Conservation (phyloP, 1,140 invertebrate genomes). For the Sinonovacula constricta region DNA sequence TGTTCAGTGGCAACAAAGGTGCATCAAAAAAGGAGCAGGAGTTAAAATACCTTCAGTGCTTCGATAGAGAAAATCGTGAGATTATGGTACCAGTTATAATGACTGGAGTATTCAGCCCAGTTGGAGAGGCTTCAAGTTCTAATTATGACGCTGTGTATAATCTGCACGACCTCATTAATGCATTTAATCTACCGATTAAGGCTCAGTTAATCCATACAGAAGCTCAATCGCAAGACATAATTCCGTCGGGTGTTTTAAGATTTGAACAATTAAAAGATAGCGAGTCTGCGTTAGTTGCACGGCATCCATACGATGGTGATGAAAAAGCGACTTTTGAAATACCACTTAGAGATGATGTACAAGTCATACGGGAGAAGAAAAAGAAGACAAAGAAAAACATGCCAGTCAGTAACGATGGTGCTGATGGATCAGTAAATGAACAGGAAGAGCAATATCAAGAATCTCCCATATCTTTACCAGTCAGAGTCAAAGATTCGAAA, state of each 20-base stretch:
- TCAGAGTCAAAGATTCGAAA: slow-evolving; percentile 65
- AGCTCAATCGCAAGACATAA: slow-evolving; percentile 37
- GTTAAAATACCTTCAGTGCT: slow-evolving; percentile 74
- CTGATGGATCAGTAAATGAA: not conserved
- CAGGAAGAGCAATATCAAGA: not conserved
- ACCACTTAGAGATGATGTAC: slow-evolving; percentile 61
- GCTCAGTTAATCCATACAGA: slow-evolving; percentile 68
- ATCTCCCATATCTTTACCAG: slow-evolving; percentile 60
- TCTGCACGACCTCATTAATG: slow-evolving; percentile 70
- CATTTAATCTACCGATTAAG: slow-evolving; percentile 71
- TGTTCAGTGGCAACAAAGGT: slow-evolving; percentile 64
- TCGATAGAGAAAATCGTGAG: slow-evolving; percentile 63
- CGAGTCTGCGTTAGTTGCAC: slow-evolving; percentile 61
- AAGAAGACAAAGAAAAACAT: slow-evolving; percentile 50
- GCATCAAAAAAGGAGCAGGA: slow-evolving; percentile 66
- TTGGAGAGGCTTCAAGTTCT: slow-evolving; percentile 63
- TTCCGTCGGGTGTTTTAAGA: slow-evolving; percentile 62
- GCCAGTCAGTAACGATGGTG: not conserved
- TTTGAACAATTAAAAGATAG: slow-evolving; percentile 64
- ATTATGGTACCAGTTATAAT: slow-evolving; percentile 75
- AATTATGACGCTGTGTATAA: slow-evolving; percentile 75
- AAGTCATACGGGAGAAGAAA: slow-evolving; percentile 59
- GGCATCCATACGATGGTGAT: slow-evolving; percentile 45
- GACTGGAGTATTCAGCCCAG: slow-evolving; percentile 74
- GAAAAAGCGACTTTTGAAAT: slow-evolving; percentile 61